Evolutionary conservation across 2,113 vertebrate genomes (phyloP).

Genomic region (Entosphenus tridentatus): DNA sequence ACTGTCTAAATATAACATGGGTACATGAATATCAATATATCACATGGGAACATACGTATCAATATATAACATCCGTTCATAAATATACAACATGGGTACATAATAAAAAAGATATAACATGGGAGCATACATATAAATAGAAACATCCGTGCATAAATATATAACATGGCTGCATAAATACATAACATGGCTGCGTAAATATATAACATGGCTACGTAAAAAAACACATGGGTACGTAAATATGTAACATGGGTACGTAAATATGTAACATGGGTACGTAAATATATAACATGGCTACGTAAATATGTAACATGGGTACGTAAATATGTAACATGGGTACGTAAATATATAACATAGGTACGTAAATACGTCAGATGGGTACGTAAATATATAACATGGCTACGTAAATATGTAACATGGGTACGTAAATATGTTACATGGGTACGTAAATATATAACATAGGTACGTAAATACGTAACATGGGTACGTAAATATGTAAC

Average conservation of each 20-base stretch:
- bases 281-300: not conserved
- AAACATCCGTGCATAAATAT: not conserved
- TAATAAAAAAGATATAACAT: not conserved
- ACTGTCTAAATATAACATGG: not conserved
- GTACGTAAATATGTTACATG: conserved; percentile 1
- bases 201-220: not conserved
- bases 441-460: not conserved
- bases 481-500: not conserved
- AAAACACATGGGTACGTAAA: not conserved
- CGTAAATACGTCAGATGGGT: not conserved
- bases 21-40: not conserved
- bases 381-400: not conserved
- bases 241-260: not conserved
- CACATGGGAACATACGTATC: not conserved
- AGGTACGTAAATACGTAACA: not conserved
- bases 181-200: not conserved
- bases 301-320: not conserved
- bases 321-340: not conserved
- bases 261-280: not conserved
- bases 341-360: not conserved
- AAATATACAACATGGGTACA: not conserved
- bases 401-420: not conserved
- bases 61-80: not conserved
- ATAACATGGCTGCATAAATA: not conserved
- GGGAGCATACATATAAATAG: not conserved